Evolutionary conservation across 2,113 vertebrate species (phyloP).

Genomic region (Oostethus manadensis): DNA sequence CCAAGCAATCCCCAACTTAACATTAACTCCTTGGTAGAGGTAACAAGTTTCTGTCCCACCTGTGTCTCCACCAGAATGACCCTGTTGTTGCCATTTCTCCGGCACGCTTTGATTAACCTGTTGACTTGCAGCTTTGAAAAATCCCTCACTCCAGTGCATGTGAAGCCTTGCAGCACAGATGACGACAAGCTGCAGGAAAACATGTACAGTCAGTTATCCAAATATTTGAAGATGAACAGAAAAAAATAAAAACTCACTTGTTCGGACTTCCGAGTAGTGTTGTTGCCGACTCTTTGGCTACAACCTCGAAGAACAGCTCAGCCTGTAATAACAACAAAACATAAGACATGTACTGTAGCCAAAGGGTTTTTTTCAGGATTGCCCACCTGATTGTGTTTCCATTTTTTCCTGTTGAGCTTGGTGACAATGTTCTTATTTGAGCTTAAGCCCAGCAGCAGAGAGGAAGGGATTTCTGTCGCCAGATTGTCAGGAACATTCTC

Average conservation of each 20-base stretch:
- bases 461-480: constrained; percentile 56
- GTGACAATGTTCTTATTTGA: background rate
- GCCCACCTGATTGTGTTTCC: constrained; percentile 63
- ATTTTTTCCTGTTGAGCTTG: constrained; percentile 61
- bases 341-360: background rate
- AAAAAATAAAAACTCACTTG: constrained; percentile 47
- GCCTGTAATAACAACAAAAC: constrained; percentile 37
- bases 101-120: constrained; percentile 56
- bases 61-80: constrained; percentile 62
- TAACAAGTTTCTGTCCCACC: constrained; percentile 42
- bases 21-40: background rate
- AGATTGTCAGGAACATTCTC: constrained; percentile 61
- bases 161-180: constrained; percentile 70
- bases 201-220: constrained; percentile 18
- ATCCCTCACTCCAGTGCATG: constrained; percentile 49
- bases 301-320: constrained; percentile 55
- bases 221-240: background rate
- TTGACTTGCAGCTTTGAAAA: constrained; percentile 22
- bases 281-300: constrained; percentile 25
- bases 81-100: constrained; percentile 27
- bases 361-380: background rate
- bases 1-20: background rate
- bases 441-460: constrained; percentile 42
- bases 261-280: constrained; percentile 14
- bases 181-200: constrained; percentile 61